Conservation (phyloP, 1,140 invertebrate species). For the Eufriesea mexicana region DNA sequence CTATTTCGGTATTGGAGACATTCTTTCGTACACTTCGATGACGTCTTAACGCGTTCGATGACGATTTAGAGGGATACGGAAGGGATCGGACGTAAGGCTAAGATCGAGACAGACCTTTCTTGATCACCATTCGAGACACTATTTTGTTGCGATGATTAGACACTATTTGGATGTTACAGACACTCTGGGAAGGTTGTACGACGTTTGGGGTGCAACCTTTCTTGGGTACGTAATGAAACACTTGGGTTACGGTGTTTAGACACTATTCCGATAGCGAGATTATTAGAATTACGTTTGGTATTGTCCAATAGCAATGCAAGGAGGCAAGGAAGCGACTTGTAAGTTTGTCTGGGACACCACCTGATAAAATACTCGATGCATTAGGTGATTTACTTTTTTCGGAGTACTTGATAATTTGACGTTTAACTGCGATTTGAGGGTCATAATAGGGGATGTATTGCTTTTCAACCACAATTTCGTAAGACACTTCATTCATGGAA, state of each 20-base stretch:
- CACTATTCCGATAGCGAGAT: neutral
- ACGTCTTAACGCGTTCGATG: neutral
- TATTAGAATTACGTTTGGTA: no score
- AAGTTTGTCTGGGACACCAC: neutral
- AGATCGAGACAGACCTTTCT: no score
- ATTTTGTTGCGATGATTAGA: neutral
- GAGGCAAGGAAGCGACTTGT: neutral
- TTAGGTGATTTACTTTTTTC: neutral
- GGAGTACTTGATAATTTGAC: neutral
- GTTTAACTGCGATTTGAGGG: neutral
- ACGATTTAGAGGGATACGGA: neutral
- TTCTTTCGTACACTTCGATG: neutral
- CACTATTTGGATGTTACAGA: neutral
- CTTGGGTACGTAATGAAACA: neutral
- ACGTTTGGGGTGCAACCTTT: neutral
- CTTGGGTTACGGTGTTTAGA: neutral
- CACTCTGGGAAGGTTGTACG: no score
- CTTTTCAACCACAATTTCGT: neutral
- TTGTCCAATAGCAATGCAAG: neutral
- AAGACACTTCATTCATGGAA: neutral
- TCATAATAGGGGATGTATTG: no score
- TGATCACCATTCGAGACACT: no score
- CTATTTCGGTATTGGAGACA: no score
- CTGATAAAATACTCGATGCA: neutral
- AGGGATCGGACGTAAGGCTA: no score